phyloP scores from a whole-genome alignment of 1,140 invertebrate genomes.

The Scaptomyza pallida region DNA sequence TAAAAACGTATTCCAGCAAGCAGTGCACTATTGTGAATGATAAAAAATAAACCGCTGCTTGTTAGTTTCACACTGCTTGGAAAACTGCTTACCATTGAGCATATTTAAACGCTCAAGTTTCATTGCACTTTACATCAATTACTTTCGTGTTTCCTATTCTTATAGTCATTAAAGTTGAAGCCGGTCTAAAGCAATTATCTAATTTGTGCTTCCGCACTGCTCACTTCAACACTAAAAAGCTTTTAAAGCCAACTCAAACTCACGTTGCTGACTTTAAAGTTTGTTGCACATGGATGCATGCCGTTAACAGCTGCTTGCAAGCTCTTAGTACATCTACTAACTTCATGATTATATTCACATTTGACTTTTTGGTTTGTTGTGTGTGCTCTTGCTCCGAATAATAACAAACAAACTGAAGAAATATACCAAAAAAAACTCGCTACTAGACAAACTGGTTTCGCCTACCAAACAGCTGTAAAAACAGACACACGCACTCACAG shows the following conservation, averaged over 20 bases:
- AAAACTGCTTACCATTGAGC: background rate
- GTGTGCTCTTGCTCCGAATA: slow-evolving; percentile 42
- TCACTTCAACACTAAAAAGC: background rate
- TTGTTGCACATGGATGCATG: slow-evolving; percentile 3
- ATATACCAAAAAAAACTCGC: slow-evolving; percentile 40
- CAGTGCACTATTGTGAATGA: too few species aligned
- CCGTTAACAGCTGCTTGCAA: slow-evolving; percentile 10
- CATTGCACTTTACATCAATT: background rate
- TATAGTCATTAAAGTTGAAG: background rate
- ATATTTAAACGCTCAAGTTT: too few species aligned
- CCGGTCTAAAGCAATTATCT: background rate
- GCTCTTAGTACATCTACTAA: background rate
- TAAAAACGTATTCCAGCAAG: background rate
- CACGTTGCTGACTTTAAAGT: background rate
- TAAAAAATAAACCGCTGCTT: too few species aligned
- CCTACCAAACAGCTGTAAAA: slow-evolving; percentile 64
- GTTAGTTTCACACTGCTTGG: background rate
- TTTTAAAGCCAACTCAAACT: background rate
- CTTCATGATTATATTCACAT: slow-evolving; percentile 22
- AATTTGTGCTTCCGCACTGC: background rate
- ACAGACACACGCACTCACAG: slow-evolving; percentile 37
- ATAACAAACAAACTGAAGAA: slow-evolving; percentile 56
- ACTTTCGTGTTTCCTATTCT: background rate
- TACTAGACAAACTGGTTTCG: slow-evolving; percentile 61
- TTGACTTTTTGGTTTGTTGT: slow-evolving; percentile 50